Evolutionary conservation across 2,113 vertebrate genomes (phyloP).

Genomic region (Cricetomys ansorgei): DNA sequence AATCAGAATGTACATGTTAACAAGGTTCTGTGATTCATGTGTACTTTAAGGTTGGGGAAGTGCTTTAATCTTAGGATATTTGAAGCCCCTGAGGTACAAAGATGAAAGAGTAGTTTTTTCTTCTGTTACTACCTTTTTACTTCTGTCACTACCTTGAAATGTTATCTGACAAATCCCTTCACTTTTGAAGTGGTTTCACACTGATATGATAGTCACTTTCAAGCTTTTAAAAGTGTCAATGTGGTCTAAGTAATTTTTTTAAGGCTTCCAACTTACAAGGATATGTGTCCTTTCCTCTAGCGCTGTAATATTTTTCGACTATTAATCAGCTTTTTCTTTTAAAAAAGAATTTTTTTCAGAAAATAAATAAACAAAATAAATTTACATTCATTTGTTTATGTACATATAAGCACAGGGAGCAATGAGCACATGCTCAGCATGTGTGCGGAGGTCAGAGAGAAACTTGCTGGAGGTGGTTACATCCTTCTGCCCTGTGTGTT

Average conservation of each 20-base stretch:
- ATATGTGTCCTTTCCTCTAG: background rate
- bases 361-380: too few relatives aligned
- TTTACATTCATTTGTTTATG: too few relatives aligned
- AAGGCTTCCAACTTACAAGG: background rate
- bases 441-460: background rate
- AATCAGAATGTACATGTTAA: slow-evolving; percentile 42
- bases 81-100: background rate
- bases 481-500: background rate
- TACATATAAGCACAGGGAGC: background rate
- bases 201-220: slow-evolving; percentile 3
- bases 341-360: too few relatives aligned
- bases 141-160: background rate
- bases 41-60: slow-evolving; percentile 14
- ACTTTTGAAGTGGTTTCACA: background rate
- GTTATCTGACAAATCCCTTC: slow-evolving; percentile 1
- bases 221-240: slow-evolving; percentile 37
- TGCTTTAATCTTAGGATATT: background rate
- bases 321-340: background rate
- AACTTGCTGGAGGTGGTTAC: too few relatives aligned
- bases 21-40: background rate
- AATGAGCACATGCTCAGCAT: background rate
- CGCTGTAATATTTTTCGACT: background rate
- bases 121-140: background rate
- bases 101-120: slow-evolving; percentile 15
- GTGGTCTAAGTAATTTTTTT: background rate